Percentiles rank a stretch among this genome's conserved stretches.
phyloP scores from a whole-genome alignment of 2,113 vertebrate genomes.

The Tiliqua scincoides region DNA sequence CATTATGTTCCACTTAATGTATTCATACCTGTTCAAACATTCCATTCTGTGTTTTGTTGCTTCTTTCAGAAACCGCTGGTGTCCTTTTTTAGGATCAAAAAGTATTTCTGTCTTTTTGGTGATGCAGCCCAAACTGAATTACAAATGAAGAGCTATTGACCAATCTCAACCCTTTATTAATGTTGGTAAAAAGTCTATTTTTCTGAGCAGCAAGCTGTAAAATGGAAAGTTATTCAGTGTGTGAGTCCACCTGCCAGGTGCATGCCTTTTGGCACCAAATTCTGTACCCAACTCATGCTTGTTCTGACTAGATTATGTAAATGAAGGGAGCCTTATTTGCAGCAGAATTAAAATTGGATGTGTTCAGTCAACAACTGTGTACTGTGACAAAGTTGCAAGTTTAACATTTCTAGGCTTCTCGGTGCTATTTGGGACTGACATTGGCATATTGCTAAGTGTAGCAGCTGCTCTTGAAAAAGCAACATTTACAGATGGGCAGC shows the following conservation, averaged over 20 bases:
- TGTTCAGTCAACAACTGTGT: not conserved
- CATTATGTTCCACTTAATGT: not conserved
- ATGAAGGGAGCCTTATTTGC: fast-evolving
- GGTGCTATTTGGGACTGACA: not conserved
- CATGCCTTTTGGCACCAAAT: fast-evolving
- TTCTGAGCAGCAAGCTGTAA: not conserved
- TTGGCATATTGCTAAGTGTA: not conserved
- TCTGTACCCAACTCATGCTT: not conserved
- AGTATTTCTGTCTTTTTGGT: not conserved
- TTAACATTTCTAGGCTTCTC: not conserved
- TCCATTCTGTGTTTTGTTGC: not conserved
- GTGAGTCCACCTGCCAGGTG: not conserved
- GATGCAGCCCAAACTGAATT: not conserved
- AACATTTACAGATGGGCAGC: too few relatives aligned
- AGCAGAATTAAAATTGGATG: not conserved
- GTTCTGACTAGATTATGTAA: not conserved
- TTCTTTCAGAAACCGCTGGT: not conserved
- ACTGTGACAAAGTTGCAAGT: fast-evolving
- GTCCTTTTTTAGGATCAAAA: constrained; percentile 7
- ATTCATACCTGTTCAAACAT: not conserved
- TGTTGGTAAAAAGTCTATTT: not conserved
- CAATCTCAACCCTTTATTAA: not conserved
- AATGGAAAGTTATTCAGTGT: not conserved
- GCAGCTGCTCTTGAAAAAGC: not conserved
- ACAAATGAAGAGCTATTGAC: not conserved